phyloP scores from a whole-genome alignment of 2,888 invertebrate genomes.

The Ferrisia virgata region DNA sequence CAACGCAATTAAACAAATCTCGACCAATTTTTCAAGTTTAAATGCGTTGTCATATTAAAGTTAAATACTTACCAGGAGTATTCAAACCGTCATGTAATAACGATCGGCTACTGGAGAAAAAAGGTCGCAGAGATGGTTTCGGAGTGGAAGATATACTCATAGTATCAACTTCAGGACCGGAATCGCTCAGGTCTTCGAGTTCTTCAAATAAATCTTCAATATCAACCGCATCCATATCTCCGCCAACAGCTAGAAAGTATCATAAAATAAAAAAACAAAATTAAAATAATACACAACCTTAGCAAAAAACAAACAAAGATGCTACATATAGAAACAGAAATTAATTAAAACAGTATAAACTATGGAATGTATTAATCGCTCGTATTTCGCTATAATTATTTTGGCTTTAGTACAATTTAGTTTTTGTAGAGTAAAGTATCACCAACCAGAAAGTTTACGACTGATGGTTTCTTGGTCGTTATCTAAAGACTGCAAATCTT shows the following conservation, averaged over 20 bases:
- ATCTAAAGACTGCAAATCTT: conserved; percentile 71
- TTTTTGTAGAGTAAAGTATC: not conserved
- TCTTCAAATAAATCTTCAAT: conserved; percentile 95
- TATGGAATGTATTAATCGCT: no score
- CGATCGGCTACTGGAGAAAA: conserved; percentile 87
- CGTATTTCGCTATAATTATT: not conserved
- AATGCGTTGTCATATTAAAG: no score
- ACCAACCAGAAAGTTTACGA: conserved; percentile 56
- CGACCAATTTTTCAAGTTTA: not conserved
- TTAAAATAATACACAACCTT: not conserved
- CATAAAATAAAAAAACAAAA: not conserved
- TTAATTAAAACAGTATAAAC: no score
- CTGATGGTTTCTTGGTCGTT: conserved; percentile 56
- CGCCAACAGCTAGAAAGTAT: conserved; percentile 56
- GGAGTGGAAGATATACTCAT: conserved; percentile 96
- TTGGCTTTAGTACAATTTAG: not conserved
- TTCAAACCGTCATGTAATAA: conserved; percentile 58
- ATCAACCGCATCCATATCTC: conserved; percentile 68
- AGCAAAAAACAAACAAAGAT: not conserved
- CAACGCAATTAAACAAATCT: not conserved
- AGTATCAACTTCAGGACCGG: conserved; percentile 90
- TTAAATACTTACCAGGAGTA: conserved; percentile 38
- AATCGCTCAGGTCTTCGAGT: conserved; percentile 91
- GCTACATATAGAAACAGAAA: no score
- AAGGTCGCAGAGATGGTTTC: conserved; percentile 90